Percentiles rank a stretch among this genome's conserved stretches.
Conservation (phyloP, 2,888 invertebrate species). For the Fragum whitleyi region DNA sequence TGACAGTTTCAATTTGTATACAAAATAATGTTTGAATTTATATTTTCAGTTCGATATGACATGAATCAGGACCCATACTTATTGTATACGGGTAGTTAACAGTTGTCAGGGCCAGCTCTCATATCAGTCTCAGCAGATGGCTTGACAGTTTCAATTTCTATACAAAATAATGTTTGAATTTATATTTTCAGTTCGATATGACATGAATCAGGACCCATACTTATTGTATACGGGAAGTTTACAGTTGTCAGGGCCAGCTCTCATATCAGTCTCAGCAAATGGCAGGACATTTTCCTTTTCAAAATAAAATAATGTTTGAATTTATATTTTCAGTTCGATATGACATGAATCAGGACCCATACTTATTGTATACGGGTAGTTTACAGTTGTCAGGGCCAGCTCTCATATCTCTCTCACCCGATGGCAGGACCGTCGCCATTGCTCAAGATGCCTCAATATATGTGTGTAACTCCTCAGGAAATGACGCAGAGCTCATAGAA, state of each 20-base stretch:
- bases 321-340: conserved; percentile 90
- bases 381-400: conserved; percentile 84
- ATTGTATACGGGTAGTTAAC: conserved; percentile 88
- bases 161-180: too few species aligned
- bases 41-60: conserved; percentile 90
- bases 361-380: conserved; percentile 89
- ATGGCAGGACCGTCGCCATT: conserved; percentile 91
- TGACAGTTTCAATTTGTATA: conserved; percentile 91
- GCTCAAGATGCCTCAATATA: conserved; percentile 89
- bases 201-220: conserved; percentile 92
- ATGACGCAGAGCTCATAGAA: conserved; percentile 89
- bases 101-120: conserved; percentile 85
- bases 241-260: conserved; percentile 84
- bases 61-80: conserved; percentile 92
- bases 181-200: conserved; percentile 90
- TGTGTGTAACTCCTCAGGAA: conserved; percentile 90
- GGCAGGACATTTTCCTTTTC: conserved; percentile 91
- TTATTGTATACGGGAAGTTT: conserved; percentile 89
- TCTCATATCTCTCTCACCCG: conserved; percentile 91
- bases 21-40: neutral
- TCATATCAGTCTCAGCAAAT: conserved; percentile 92
- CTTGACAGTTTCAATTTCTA: conserved; percentile 91
- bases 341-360: conserved; percentile 91
- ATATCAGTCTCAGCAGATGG: conserved; percentile 93
- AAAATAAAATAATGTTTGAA: too few species aligned